Evolutionary conservation across 35 echinoderm and acorn worm genomes (phyloP).

Genomic region (Patiria miniata): DNA sequence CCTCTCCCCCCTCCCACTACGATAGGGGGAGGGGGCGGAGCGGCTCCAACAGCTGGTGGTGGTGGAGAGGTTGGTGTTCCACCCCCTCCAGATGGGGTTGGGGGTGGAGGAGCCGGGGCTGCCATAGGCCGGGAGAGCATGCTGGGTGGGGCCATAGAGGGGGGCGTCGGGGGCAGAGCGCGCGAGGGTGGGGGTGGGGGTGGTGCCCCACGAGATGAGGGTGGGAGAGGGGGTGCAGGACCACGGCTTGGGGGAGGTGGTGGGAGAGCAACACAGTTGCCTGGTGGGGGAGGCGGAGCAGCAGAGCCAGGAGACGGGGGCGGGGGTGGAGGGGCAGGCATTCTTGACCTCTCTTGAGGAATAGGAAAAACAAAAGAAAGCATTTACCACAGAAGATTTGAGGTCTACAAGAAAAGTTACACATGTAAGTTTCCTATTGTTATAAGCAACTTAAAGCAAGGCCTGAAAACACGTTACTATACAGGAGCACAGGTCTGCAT

Average conservation of each 20-base stretch:
- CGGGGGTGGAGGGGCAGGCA: constrained; percentile 39
- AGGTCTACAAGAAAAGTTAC: no score
- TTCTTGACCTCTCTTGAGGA: not conserved
- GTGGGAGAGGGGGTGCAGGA: constrained; percentile 41
- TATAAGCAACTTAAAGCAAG: no score
- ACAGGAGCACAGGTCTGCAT: no score
- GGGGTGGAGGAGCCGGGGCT: constrained; percentile 36
- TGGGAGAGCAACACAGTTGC: constrained; percentile 29
- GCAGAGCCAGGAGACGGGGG: constrained; percentile 38
- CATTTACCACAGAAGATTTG: no score
- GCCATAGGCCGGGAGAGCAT: not conserved
- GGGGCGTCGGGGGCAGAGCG: constrained; percentile 49
- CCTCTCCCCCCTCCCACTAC: constrained; percentile 15
- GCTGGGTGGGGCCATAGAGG: constrained; percentile 30
- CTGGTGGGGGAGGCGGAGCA: constrained; percentile 43
- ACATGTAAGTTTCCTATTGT: no score
- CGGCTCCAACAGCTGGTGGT: constrained; percentile 42
- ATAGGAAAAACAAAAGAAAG: not conserved
- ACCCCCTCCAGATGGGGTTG: constrained; percentile 13
- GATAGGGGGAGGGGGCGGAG: constrained; percentile 53
- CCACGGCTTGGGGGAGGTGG: constrained; percentile 47
- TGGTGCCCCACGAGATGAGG: constrained; percentile 30
- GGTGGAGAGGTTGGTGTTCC: constrained; percentile 40
- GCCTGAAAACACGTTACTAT: no score
- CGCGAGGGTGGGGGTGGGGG: constrained; percentile 46